Conservation (phyloP, 2,113 vertebrate species). For the Xenopus borealis region DNA sequence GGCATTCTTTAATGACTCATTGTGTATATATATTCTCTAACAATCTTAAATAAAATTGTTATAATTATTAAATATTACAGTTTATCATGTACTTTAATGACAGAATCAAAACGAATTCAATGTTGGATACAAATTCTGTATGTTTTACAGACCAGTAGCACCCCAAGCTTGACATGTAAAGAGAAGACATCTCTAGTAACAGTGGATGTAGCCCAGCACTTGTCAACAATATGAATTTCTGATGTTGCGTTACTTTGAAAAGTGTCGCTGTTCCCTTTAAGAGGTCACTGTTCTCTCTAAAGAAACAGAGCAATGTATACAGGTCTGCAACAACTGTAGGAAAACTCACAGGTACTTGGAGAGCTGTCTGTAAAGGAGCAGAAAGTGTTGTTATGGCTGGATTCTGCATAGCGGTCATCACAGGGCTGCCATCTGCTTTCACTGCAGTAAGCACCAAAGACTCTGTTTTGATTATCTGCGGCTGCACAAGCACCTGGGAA, state of each 20-base stretch:
- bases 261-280: neutral
- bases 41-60: no score
- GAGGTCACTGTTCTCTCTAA: neutral
- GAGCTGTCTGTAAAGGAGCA: slow-evolving; percentile 85
- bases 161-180: no score
- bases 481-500: slow-evolving; percentile 86
- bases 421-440: slow-evolving; percentile 87
- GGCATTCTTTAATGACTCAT: no score
- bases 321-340: neutral
- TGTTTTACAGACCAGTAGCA: no score
- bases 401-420: slow-evolving; percentile 88
- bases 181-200: no score
- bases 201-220: no score
- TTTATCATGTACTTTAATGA: no score
- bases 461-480: slow-evolving; percentile 95
- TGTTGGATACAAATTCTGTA: no score
- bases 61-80: no score
- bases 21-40: no score
- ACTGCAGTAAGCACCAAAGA: slow-evolving; percentile 91
- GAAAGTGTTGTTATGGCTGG: slow-evolving; percentile 82
- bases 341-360: slow-evolving; percentile 77
- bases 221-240: no score
- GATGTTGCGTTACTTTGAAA: neutral
- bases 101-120: no score
- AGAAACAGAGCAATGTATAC: neutral